phyloP scores from a whole-genome alignment of 2,888 invertebrate species.

The Cheilosia vulpina region DNA sequence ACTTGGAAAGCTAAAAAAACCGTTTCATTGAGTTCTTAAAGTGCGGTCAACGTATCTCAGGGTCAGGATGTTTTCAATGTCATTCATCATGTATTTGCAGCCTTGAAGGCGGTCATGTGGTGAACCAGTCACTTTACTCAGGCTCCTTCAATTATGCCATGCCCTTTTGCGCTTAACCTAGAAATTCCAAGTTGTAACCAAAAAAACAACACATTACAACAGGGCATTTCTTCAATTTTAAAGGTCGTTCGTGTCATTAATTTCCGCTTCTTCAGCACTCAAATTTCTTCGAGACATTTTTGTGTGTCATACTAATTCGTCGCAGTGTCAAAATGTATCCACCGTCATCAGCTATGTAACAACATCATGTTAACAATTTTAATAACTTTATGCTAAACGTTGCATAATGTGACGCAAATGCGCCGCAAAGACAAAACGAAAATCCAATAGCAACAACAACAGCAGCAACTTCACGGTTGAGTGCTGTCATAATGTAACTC shows the following conservation, averaged over 20 bases:
- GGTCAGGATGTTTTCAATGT: background rate
- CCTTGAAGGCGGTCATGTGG: too few species aligned
- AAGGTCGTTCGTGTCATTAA: conserved; percentile 57
- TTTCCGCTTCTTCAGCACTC: conserved; percentile 60
- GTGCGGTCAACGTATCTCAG: background rate
- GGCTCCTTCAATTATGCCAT: conserved; percentile 7
- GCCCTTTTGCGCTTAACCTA: background rate
- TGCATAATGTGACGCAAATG: conserved; percentile 56
- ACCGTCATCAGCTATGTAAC: conserved; percentile 45
- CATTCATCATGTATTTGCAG: background rate
- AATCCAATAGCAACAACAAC: background rate
- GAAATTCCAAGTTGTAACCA: conserved; percentile 32
- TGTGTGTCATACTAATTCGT: conserved; percentile 55
- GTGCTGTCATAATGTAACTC: conserved; percentile 36
- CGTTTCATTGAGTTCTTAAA: background rate
- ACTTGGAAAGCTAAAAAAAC: background rate
- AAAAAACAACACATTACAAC: conserved; percentile 45
- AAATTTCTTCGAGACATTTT: conserved; percentile 39
- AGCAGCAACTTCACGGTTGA: conserved; percentile 27
- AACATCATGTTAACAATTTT: conserved; percentile 70
- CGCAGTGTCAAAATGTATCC: conserved; percentile 60
- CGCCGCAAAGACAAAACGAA: background rate
- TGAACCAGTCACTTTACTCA: too few species aligned
- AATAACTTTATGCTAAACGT: conserved; percentile 67
- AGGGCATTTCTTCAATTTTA: conserved; percentile 58